Conservation (phyloP, 2,113 vertebrate species). For the Tapirus terrestris region DNA sequence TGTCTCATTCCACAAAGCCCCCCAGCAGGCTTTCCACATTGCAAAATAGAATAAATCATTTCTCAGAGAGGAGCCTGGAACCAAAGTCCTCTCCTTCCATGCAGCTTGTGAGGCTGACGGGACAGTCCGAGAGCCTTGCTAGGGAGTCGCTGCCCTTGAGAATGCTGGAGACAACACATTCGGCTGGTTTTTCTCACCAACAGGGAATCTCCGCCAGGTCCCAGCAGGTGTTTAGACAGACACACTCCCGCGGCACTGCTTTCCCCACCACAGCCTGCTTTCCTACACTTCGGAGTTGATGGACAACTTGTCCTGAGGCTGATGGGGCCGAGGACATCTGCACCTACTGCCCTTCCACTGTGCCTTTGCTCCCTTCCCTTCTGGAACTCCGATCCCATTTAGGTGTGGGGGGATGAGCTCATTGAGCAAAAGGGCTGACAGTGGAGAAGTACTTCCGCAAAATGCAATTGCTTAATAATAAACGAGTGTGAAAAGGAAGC, state of each 20-base stretch:
- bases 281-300: background rate
- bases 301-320: background rate
- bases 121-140: background rate
- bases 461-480: constrained; percentile 13
- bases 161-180: background rate
- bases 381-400: background rate
- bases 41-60: background rate
- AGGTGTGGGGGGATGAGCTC: background rate
- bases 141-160: background rate
- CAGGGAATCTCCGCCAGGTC: background rate
- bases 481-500: background rate
- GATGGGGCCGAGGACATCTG: background rate
- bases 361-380: background rate
- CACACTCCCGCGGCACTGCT: background rate
- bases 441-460: constrained; percentile 14
- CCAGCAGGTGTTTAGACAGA: background rate
- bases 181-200: constrained; percentile 19
- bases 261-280: background rate
- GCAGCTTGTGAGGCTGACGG: background rate
- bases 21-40: background rate
- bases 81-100: background rate
- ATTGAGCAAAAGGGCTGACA: background rate
- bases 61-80: background rate
- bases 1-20: background rate
- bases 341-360: background rate